Percentiles rank a stretch among this genome's conserved stretches.
Evolutionary conservation across 1,140 invertebrate species (phyloP).

Genomic region (Hestina assimilis): DNA sequence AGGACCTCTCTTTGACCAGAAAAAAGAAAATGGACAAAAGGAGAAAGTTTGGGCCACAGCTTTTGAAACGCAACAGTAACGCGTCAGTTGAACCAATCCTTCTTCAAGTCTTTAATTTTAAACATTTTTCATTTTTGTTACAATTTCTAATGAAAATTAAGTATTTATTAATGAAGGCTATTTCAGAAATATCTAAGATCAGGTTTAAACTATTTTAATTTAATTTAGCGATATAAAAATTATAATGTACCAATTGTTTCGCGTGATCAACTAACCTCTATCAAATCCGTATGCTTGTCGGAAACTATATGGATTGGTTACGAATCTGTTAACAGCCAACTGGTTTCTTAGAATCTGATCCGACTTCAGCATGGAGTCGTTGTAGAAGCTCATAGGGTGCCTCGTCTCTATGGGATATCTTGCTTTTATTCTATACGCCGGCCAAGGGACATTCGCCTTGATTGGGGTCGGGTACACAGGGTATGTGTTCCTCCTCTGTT

Average conservation of each 20-base stretch:
- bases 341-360: constrained; percentile 58
- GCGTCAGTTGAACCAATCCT: too few species aligned
- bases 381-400: constrained; percentile 49
- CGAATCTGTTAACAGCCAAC: constrained; percentile 52
- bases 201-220: too few species aligned
- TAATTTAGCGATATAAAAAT: too few species aligned
- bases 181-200: background rate
- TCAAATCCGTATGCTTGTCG: constrained; percentile 60
- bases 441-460: constrained; percentile 49
- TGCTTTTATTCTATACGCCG: constrained; percentile 44
- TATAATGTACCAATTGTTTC: background rate
- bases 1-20: too few species aligned
- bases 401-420: constrained; percentile 35
- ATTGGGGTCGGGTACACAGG: constrained; percentile 58
- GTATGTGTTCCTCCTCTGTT: constrained; percentile 58
- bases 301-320: constrained; percentile 45
- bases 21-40: too few species aligned
- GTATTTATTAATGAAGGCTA: too few species aligned
- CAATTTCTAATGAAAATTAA: too few species aligned
- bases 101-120: too few species aligned
- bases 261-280: constrained; percentile 39
- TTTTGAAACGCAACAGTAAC: too few species aligned
- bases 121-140: too few species aligned
- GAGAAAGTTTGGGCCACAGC: too few species aligned
- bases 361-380: constrained; percentile 54